These are phyloP conservation scores for Eupithecia insigniata DNA, from an alignment of 2,888 invertebrate species.

Conservation along the genomic window DNA sequence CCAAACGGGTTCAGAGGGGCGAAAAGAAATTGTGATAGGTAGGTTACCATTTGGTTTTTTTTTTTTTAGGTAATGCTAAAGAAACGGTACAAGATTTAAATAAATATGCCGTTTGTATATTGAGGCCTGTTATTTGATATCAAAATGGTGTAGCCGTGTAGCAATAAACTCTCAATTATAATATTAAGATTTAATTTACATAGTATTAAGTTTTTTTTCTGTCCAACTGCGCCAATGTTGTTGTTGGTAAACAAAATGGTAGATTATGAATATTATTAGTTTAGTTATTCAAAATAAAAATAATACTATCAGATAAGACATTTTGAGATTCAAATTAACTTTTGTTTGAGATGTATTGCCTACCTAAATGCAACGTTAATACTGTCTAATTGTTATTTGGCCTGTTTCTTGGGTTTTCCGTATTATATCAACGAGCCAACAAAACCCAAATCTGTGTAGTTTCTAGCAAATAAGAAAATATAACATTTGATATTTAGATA, in stretches of 20 bases:
- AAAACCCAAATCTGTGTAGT: not conserved
- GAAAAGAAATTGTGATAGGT: not conserved
- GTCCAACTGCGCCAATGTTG: not conserved
- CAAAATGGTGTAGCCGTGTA: not conserved
- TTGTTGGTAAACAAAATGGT: not conserved
- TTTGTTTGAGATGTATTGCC: not conserved
- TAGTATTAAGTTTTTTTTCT: not conserved
- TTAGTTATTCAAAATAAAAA: not conserved
- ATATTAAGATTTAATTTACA: constrained; percentile 1
- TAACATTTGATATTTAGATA: not conserved
- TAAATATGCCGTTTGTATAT: not conserved
- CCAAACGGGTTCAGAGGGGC: not conserved
- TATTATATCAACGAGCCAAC: not conserved
- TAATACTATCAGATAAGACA: not conserved
- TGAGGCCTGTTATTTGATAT: not conserved
- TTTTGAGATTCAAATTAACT: not conserved
- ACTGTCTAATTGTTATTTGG: not conserved
- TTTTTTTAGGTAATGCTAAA: not conserved
- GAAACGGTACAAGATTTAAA: not conserved
- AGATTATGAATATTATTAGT: not conserved
- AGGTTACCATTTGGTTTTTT: not conserved
- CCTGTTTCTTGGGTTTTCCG: not conserved
- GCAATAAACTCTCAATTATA: not conserved
- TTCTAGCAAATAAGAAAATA: not conserved
- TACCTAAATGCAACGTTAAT: not conserved